Base-by-base conservation (phyloP, 2,888 invertebrate species). In the Drosophila falleni region DNA sequence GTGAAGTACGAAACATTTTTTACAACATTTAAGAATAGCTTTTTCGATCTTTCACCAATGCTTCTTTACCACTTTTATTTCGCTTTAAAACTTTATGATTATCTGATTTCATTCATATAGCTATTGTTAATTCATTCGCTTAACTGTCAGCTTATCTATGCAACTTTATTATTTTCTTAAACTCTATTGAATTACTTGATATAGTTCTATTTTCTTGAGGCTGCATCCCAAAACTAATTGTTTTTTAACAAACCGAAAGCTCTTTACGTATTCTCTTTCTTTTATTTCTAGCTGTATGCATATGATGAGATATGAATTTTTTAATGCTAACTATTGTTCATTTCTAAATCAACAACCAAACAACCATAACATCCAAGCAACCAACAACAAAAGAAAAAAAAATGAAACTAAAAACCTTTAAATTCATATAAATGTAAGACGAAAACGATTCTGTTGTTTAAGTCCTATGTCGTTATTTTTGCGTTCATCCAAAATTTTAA, bases 1-100 rank as follows among this genome's bases (percentile, higher is more conserved):
- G 92, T 90, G 92, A 93, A 92, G 92, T 92, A 92, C 91, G 91
- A 83, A 92, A 92, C 78, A 81, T 90, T 73, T 91, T 92, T 82
- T 91, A 88, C 79, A 89, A 91, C 80, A 78, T 91, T 63, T 92
- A 81, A 82, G 49, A 44, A 11, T 55, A 49, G 29, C 39, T 23
- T 50, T 53, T 65, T 31, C 31, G 46, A 49, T 39, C 16, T 60
- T 71, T 68, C 65, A 80, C 64, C 62, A 73, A 71, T 26, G 73
- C 77, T 69, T 71, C 26, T 83, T 29, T 66, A 51, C 46, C 58
- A 76, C 56, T 80, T 73, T 49, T 13, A 58, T n/a, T 46, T 46
- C 56, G 64, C 65, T 49, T 50, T 13, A 10, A 0, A 42, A n/a
- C 29, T 41, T 49, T 54, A 13, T 53, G 5, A 26, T 49, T 39